Evolutionary conservation across 2,888 invertebrate genomes (phyloP), one percentile per base, ranked within the genome.

Genomic region (Margaritifera margaritifera): DNA sequence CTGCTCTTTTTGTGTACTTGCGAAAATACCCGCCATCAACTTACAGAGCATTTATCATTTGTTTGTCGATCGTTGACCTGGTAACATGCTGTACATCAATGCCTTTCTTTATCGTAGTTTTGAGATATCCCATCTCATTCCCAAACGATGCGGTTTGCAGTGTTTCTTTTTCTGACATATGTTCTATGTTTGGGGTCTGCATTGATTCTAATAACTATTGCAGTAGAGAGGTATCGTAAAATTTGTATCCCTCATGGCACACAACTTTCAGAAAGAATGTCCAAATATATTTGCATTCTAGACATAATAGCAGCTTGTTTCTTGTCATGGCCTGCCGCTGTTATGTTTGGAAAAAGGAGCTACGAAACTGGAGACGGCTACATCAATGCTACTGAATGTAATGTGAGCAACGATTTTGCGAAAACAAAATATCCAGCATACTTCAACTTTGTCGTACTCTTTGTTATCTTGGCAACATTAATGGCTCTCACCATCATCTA

Each of bases 181-280:
- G 31, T 31, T 8, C 31, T 31, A 31, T 62, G 52, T 18, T 53
- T 69, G 20, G 59, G 68, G 11, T 65, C 65, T 18, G 65, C 69
- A 6, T 27, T 68, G 6, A 65, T 61, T 15, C 50, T 72, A 52
- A 69, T 72, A n/a, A 56, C 66, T 0, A 69, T 72, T 52, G 72
- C 69, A 25, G 66, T 69, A 19, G 72, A 72, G n/a, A 50, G 72
- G 25, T 69, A 69, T 55, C 50, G 69, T 62, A 72, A 69, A 64
- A 72, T 72, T 6, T 60, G 68, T 18, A 54, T 53, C 19, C 69
- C 69, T 11, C 22, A 68, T 6, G 58, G 59, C 20, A 19, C 42
- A 18, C 59, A 65, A 31, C 53, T 66, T 22, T 50, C 64, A 3
- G 53, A 57, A 20, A 54, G 11, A 22, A 31, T 56, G 57, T 58